These are phyloP conservation scores for Melieria omissa DNA, from an alignment of 2,888 invertebrate species.

Conservation along the genomic window DNA sequence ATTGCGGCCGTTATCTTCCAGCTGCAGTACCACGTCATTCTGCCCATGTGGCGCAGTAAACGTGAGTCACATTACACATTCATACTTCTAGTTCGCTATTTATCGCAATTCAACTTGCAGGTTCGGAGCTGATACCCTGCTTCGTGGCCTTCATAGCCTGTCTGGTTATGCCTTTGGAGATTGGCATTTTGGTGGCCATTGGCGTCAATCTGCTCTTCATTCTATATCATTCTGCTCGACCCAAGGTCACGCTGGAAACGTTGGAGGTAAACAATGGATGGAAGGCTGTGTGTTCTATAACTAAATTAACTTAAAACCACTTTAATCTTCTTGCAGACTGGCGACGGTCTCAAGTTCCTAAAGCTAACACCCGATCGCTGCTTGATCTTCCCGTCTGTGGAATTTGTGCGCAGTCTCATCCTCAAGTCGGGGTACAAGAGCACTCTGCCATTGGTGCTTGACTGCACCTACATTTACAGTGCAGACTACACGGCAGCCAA, in stretches of 20 bases:
- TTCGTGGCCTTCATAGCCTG: constrained; percentile 88
- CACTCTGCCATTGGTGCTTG: constrained; percentile 80
- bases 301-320: neutral
- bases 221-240: constrained; percentile 87
- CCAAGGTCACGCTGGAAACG: constrained; percentile 84
- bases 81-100: neutral
- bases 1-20: constrained; percentile 90
- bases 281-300: neutral
- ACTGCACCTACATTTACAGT: constrained; percentile 88
- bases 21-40: constrained; percentile 84
- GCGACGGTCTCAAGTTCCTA: constrained; percentile 78
- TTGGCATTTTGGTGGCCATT: constrained; percentile 87
- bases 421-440: constrained; percentile 79
- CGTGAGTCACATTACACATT: constrained; percentile 70
- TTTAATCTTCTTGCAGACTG: constrained; percentile 66
- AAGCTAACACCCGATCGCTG: constrained; percentile 89
- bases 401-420: constrained; percentile 86
- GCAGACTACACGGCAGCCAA: constrained; percentile 89
- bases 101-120: constrained; percentile 68
- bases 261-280: constrained; percentile 69
- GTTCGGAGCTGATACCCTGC: constrained; percentile 87
- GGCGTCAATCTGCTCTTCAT: constrained; percentile 85
- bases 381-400: constrained; percentile 90
- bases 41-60: constrained; percentile 87
- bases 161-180: constrained; percentile 83